These are phyloP conservation scores for Augochlora pura DNA, from an alignment of 1,140 invertebrate species.

Conservation along the genomic window DNA sequence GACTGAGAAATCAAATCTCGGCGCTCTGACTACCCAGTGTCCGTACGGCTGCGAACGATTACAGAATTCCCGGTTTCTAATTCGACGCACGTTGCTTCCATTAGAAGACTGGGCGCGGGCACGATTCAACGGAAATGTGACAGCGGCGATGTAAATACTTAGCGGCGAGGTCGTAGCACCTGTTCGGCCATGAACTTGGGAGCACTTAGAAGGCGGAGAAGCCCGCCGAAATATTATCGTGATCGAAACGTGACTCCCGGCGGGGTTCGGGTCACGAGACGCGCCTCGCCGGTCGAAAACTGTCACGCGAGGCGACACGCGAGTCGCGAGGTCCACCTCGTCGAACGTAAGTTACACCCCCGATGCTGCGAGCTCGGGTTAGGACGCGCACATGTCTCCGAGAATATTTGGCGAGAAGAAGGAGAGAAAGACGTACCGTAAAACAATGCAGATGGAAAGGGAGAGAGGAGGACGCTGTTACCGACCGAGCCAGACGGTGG, in stretches of 20 bases:
- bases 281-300: constrained; percentile 26
- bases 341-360: too few relatives aligned
- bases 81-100: neutral
- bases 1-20: constrained; percentile 4
- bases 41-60: neutral
- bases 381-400: neutral
- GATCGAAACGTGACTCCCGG: constrained; percentile 41
- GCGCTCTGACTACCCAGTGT: neutral
- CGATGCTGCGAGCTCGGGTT: neutral
- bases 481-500: constrained; percentile 44
- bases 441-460: neutral
- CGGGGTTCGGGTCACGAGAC: neutral
- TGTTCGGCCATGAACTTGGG: constrained; percentile 28
- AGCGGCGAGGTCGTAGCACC: neutral
- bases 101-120: neutral
- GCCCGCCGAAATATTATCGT: constrained; percentile 41
- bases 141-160: constrained; percentile 5
- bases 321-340: too few relatives aligned
- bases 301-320: constrained; percentile 48
- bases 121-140: neutral
- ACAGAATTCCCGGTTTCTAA: neutral
- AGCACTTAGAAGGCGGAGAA: neutral
- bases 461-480: constrained; percentile 33
- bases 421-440: too few relatives aligned
- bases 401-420: too few relatives aligned